Percentiles rank a stretch among this genome's conserved stretches.
Evolutionary conservation across 2,113 vertebrate genomes (phyloP).

Genomic region (Phoxinus phoxinus): DNA sequence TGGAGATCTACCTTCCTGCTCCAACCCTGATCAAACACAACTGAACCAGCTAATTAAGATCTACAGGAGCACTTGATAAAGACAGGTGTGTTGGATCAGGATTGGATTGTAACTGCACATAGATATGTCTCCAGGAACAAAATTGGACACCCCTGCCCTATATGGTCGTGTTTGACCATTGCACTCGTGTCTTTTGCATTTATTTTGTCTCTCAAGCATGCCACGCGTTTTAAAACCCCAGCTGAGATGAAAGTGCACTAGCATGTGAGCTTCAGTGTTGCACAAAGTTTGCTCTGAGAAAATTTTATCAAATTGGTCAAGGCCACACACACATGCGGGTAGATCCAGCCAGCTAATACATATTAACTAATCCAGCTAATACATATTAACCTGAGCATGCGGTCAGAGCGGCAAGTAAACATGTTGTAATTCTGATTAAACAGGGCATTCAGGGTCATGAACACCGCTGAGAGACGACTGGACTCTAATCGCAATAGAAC

Average conservation of each 20-base stretch:
- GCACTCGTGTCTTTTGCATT: background rate
- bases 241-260: constrained; percentile 1
- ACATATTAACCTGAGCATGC: constrained; percentile 43
- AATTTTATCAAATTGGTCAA: constrained; percentile 28
- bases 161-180: background rate
- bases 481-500: background rate
- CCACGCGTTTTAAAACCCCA: background rate
- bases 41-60: too few relatives aligned
- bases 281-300: constrained; percentile 42
- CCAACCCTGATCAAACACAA: too few relatives aligned
- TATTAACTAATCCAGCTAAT: constrained; percentile 27
- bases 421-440: constrained; percentile 65
- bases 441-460: constrained; percentile 36
- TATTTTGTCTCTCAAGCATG: background rate
- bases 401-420: constrained; percentile 28
- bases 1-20: too few relatives aligned
- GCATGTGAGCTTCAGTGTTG: background rate
- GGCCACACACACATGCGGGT: background rate
- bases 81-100: too few relatives aligned
- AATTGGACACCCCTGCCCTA: background rate
- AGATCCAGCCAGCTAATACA: constrained; percentile 3
- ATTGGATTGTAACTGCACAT: background rate
- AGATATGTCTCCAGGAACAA: background rate
- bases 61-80: too few relatives aligned
- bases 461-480: background rate